Conservation (phyloP, 2,797 vertebrate species). For the Rallus crepitans region DNA sequence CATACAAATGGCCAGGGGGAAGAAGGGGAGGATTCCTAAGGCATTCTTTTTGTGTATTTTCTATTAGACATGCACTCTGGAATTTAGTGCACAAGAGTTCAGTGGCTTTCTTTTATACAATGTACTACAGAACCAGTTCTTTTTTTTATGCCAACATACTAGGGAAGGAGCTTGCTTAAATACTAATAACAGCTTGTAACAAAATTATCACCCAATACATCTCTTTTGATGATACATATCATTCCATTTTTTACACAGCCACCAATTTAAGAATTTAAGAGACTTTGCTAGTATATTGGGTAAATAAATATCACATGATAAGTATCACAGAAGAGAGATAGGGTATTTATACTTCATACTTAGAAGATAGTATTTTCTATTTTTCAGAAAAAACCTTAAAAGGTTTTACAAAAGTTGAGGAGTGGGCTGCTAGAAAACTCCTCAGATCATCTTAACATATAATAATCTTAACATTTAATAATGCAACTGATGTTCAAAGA, state of each 20-base stretch:
- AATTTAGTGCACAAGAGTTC: background rate
- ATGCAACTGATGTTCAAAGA: background rate
- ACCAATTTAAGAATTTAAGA: background rate
- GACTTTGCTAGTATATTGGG: background rate
- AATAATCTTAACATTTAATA: no score
- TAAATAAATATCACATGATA: background rate
- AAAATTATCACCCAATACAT: background rate
- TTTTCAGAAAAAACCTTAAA: background rate
- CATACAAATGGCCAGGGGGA: rapidly evolving
- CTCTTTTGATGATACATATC: background rate
- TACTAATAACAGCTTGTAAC: background rate
- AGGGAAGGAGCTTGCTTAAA: background rate
- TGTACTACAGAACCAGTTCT: background rate
- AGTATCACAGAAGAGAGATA: background rate
- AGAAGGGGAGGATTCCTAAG: background rate
- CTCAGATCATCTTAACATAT: background rate
- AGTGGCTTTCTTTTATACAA: background rate
- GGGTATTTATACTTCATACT: background rate
- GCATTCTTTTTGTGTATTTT: background rate
- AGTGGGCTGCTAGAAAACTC: background rate
- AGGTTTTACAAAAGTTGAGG: background rate
- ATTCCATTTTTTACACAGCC: background rate
- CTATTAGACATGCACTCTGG: background rate
- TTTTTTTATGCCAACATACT: background rate
- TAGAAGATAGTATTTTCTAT: background rate